These are phyloP conservation scores for Crax fasciolata DNA, from an alignment of 2,797 vertebrate genomes.

Conservation along the genomic window DNA sequence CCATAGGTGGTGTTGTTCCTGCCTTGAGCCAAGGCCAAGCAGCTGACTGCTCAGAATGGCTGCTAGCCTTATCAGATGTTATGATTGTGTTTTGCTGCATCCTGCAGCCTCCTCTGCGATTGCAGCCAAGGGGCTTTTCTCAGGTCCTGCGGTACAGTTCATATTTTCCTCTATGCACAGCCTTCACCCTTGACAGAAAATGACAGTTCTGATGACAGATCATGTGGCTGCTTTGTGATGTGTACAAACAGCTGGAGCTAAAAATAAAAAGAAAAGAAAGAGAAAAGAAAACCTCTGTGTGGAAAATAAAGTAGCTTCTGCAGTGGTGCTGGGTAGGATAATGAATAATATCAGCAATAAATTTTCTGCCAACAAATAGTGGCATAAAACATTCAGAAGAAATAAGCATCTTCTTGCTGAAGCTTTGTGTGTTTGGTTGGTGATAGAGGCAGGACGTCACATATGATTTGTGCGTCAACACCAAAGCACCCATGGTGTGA, in stretches of 20 bases:
- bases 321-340: background rate
- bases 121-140: conserved; percentile 60
- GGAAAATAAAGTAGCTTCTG: conserved; percentile 35
- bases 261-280: conserved; percentile 45
- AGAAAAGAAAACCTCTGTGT: conserved; percentile 27
- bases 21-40: background rate
- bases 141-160: conserved; percentile 38
- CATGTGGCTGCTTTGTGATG: conserved; percentile 50
- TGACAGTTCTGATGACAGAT: conserved; percentile 60
- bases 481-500: background rate
- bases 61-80: conserved; percentile 13
- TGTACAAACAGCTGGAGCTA: conserved; percentile 61
- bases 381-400: background rate
- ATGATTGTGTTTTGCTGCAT: conserved; percentile 23
- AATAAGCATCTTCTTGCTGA: background rate
- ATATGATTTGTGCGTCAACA: background rate
- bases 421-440: background rate
- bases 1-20: background rate
- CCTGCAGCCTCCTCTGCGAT: conserved; percentile 5
- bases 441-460: background rate
- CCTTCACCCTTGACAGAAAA: conserved; percentile 51
- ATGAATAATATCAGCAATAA: background rate
- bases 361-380: conserved; percentile 29
- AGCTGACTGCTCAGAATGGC: background rate
- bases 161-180: background rate